Conservation (phyloP, 2,113 vertebrate species). For the Ahaetulla prasina region DNA sequence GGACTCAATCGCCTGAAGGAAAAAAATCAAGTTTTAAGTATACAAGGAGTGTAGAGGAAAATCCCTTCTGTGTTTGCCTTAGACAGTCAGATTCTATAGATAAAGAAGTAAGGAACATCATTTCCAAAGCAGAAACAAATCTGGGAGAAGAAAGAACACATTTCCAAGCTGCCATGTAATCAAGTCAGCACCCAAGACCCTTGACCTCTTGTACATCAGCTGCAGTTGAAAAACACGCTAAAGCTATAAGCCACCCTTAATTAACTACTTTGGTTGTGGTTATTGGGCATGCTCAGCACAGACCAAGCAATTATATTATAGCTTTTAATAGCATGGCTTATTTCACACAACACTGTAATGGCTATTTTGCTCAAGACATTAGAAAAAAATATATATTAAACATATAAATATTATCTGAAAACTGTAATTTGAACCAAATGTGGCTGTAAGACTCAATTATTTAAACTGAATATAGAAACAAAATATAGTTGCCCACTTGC, state of each 20-base stretch:
- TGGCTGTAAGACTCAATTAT: background rate
- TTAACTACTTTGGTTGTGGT: background rate
- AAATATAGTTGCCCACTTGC: background rate
- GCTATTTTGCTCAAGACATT: background rate
- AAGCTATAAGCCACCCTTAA: background rate
- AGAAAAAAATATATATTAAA: background rate
- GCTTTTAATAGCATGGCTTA: background rate
- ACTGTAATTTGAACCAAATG: background rate
- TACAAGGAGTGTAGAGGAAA: background rate
- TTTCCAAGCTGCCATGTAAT: background rate
- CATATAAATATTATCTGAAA: background rate
- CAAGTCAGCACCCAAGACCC: background rate
- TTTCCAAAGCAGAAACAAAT: background rate
- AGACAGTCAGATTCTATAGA: background rate
- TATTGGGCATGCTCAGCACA: background rate
- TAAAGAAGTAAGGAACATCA: background rate
- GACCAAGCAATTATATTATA: background rate
- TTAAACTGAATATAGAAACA: background rate
- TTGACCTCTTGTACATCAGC: background rate
- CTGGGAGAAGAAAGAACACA: background rate
- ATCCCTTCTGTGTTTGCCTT: background rate
- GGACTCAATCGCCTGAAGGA: background rate
- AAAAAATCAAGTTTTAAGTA: background rate
- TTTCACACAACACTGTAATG: background rate
- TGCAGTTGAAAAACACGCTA: background rate